Percentiles rank a stretch among this genome's conserved stretches.
phyloP scores from a whole-genome alignment of 2,888 invertebrate genomes.

The Perdita meconis region DNA sequence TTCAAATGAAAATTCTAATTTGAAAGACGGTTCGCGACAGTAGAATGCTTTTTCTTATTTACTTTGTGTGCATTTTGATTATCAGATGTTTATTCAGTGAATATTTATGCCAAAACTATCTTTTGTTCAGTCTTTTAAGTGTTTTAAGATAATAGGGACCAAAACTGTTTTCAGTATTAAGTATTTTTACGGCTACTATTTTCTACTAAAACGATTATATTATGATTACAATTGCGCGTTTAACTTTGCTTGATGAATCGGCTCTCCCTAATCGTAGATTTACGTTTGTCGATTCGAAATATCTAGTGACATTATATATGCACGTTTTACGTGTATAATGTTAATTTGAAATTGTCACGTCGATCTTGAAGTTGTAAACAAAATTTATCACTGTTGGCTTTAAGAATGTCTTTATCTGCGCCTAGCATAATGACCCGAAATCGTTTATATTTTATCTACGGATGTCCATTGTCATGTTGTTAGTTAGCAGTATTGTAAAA shows the following conservation, averaged over 20 bases:
- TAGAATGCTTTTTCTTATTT: conserved; percentile 1
- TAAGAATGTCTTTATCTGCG: conserved; percentile 51
- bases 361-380: conserved; percentile 42
- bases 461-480: conserved; percentile 19
- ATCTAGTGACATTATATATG: conserved; percentile 25
- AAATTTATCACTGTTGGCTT: conserved; percentile 62
- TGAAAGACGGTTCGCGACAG: neutral
- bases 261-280: conserved; percentile 26
- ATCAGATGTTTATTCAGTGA: neutral
- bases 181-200: conserved; percentile 34
- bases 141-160: conserved; percentile 59
- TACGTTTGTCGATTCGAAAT: conserved; percentile 3
- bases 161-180: conserved; percentile 65
- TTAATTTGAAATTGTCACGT: conserved; percentile 23
- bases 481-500: conserved; percentile 31
- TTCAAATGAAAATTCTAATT: neutral
- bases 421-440: conserved; percentile 47
- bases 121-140: conserved; percentile 31
- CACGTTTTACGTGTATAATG: conserved; percentile 3
- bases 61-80: neutral
- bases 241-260: conserved; percentile 8
- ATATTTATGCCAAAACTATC: neutral
- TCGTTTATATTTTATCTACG: conserved; percentile 42
- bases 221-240: conserved; percentile 16
- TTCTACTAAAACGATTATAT: conserved; percentile 41